Evolutionary conservation across 2,888 invertebrate genomes (phyloP).

Genomic region (Listrodromus nycthemerus): DNA sequence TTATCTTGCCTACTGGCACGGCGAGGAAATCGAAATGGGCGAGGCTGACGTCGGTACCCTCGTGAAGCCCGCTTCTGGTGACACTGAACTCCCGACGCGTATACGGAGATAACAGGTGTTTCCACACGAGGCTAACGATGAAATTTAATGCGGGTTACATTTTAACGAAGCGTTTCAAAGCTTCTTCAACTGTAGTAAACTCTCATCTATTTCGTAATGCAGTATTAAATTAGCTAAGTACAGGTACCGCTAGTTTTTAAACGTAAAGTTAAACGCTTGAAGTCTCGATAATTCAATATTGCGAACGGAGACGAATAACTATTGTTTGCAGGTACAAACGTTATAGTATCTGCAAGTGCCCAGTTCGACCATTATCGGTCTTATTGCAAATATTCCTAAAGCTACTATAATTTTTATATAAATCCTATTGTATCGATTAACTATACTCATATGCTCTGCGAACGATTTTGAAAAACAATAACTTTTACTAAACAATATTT

Average conservation of each 20-base stretch:
- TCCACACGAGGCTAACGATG: background rate
- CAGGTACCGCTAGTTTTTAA: background rate
- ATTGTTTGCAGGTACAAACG: background rate
- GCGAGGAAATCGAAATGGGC: background rate
- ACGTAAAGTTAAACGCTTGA: background rate
- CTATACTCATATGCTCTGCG: background rate
- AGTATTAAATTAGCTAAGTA: conserved; percentile 5
- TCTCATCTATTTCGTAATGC: conserved; percentile 5
- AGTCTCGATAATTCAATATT: background rate
- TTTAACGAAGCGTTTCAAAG: background rate
- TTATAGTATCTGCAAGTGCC: background rate
- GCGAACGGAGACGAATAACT: background rate
- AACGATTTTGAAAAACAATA: background rate
- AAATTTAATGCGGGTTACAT: conserved; percentile 26
- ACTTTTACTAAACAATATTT: background rate
- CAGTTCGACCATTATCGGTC: background rate
- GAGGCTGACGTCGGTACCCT: conserved; percentile 12
- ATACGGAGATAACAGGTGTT: conserved; percentile 17
- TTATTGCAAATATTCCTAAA: background rate
- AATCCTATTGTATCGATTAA: background rate
- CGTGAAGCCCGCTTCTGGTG: background rate
- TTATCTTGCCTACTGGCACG: conserved; percentile 2
- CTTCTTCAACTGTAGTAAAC: background rate
- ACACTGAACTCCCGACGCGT: conserved; percentile 1
- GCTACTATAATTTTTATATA: background rate